Evolutionary conservation across 2,797 vertebrate genomes (phyloP), one percentile per base, ranked within the genome.

Genomic region (Acanthurus tractus): DNA sequence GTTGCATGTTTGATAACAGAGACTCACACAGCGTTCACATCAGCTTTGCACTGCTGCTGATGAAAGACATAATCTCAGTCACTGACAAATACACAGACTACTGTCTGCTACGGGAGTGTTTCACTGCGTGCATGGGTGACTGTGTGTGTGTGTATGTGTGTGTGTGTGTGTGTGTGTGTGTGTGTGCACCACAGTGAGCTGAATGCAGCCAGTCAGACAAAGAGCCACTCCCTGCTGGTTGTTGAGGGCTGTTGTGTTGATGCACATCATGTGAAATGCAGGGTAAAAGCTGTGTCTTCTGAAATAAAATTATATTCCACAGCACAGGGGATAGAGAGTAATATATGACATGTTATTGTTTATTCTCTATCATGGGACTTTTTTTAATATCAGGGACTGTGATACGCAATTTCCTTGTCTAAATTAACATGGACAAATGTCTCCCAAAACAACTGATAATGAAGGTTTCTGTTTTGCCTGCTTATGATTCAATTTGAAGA

Each of bases 211-310:
- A 73, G 79, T 56, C 84, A 90, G 70, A 89, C 88, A 90, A 88
- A 90, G 88, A 86, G 86, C 89, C 87, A 72, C 86, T 90, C 87
- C 90, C 83, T 84, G 4, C 80, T 76, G 56, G 69, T 65, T 50
- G 70, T 76, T 75, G 61, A 67, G 64, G 55, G 65, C 74, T 80
- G 57, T 79, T 80, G 79, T 80, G 72, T 68, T 22, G 76, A 70
- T 54, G 74, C 48, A 34, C 25, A 14, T 77, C 73, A 64, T 65
- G 73, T 65, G 68, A 78, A 84, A 74, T 15, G 67, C 18, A 2
- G 66, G 83, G 17, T 46, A 65, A 69, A 56, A 46, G 36, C 76
- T 70, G 42, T 34, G 63, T 74, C 11, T 59, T 36, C 45, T 76
- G 42, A 76, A 78, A 70, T 80, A 67, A 82, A 83, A 70, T 66